Base-by-base conservation (phyloP, 2,113 vertebrate species). In the Anhinga rufa region DNA sequence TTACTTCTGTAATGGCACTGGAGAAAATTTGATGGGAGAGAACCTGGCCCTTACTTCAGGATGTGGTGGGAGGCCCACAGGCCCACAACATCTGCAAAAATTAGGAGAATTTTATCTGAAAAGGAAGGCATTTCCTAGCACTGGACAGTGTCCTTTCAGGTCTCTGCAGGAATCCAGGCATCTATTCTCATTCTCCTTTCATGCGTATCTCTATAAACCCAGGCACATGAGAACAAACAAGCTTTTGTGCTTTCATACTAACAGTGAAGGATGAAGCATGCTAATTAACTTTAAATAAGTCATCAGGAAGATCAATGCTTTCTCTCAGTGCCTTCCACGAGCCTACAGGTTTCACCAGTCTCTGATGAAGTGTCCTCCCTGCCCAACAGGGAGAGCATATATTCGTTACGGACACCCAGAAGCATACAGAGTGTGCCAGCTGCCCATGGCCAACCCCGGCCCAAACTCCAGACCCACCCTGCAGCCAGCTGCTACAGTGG, bases 401-500 rank as follows among this genome's bases (percentile, higher is more conserved):
- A 17, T 21, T 36, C 1, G 0, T 24, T 48, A 18, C 2, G 5
- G 55, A 25, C 19, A 48, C 7, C 2, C 4, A 44, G 44, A 72
- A 64, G 66, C 36, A 19, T 0, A 13, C 12, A 20, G 57, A 42
- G 40, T 5, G 9, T 65, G 7, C 48, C 60, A 81, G 44, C 14
- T 62, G 21, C 19, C n/a, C 57, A 14, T 44, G 18, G 31, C 13
- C 49, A 31, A 21, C 24, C 29, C 32, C 77, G 84, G 3, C 14
- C 22, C 68, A 17, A 40, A 38, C 21, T 44, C 51, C 80, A 68
- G 34, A 26, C 15, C 17, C 38, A 42, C 19, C 14, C 21, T 12
- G 17, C 54, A 51, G 38, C 32, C 58, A 72, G 21, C 10, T 17
- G 52, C 42, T 54, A 4, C 5, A 5, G 19, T 4, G 14, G 70